Evolutionary conservation across 2,797 vertebrate species (phyloP), one percentile per base, ranked within the genome.

Genomic region (Coccyzus lansbergi): DNA sequence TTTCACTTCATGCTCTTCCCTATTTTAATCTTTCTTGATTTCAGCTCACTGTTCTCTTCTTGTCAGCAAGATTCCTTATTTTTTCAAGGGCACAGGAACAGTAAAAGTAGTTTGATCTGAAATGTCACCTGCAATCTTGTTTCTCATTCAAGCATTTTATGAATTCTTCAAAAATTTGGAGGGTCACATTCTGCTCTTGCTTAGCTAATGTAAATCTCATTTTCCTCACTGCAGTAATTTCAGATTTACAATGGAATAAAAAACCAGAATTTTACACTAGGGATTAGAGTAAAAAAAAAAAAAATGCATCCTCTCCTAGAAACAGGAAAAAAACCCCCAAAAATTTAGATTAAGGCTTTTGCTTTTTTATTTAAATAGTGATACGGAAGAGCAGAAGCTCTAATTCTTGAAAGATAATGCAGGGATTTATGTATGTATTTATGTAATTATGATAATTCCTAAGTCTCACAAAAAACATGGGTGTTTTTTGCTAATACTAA

Each of bases 281-380:
- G 26, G 42, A 75, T 70, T 77, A 25, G 24, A 42, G 9, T 9
- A n/a, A n/a, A 72, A 40, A 86, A 79, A 40, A 86, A 79, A 86
- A 19, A 38, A 1, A 10, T 2, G 21, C n/a, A 1, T 38, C 3
- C 2, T 1, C 2, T 24, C 13, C 5, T 24, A 6, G 5, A 40
- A 58, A 67, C 25, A n/a, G n/a, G 28, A 9, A 4, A 12, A 31
- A 31, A 42, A 22, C 7, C 10, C 15, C 10, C 9, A 22, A 34
- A 31, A 25, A 28, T 5, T 58, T 40, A 53, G 33, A 34, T 51
- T 48, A 80, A 38, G 6, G 4, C 0, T 65, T 70, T 72, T 65
- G 14, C 5, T 42, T 82, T 6, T 80, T 91, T 70, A 8, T 49
- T 60, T 51, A 51, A 22, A 22, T 44, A 82, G 7, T 42, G 3